phyloP scores from a whole-genome alignment of 1,140 invertebrate species.

The Drosophila sp. region DNA sequence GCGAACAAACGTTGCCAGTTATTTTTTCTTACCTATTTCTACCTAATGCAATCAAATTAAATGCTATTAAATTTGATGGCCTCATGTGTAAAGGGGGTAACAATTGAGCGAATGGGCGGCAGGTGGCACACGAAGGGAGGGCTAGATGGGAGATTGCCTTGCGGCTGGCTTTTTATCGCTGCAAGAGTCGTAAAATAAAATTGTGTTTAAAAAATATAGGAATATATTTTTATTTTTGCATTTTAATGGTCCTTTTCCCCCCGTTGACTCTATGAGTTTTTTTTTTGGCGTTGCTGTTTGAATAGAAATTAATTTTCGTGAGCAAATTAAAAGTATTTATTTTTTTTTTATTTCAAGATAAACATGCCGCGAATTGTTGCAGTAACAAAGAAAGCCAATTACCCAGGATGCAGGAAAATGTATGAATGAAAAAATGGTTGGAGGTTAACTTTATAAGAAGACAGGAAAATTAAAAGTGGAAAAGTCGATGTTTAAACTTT shows the following conservation, averaged over 20 bases:
- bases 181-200: conserved; percentile 62
- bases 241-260: conserved; percentile 1
- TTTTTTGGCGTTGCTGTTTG: neutral
- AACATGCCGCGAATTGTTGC: conserved; percentile 13
- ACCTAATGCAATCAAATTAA: conserved; percentile 75
- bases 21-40: conserved; percentile 57
- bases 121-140: neutral
- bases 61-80: conserved; percentile 69
- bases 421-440: neutral
- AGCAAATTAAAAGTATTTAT: conserved; percentile 5
- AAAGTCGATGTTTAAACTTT: conserved; percentile 56
- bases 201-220: conserved; percentile 41
- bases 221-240: conserved; percentile 30
- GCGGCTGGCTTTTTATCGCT: conserved; percentile 52
- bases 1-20: conserved; percentile 49
- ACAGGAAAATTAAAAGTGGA: conserved; percentile 70
- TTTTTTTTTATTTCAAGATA: conserved; percentile 9
- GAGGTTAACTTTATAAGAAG: conserved; percentile 21
- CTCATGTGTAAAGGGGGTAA: conserved; percentile 45
- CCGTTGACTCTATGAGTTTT: neutral
- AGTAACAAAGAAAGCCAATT: conserved; percentile 31
- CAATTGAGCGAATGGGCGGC: conserved; percentile 20
- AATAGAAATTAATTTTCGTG: conserved; percentile 38
- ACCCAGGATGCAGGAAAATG: neutral
- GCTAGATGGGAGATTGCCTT: conserved; percentile 35